Conservation (phyloP, 2,888 invertebrate genomes). For the Nudaria mundana region DNA sequence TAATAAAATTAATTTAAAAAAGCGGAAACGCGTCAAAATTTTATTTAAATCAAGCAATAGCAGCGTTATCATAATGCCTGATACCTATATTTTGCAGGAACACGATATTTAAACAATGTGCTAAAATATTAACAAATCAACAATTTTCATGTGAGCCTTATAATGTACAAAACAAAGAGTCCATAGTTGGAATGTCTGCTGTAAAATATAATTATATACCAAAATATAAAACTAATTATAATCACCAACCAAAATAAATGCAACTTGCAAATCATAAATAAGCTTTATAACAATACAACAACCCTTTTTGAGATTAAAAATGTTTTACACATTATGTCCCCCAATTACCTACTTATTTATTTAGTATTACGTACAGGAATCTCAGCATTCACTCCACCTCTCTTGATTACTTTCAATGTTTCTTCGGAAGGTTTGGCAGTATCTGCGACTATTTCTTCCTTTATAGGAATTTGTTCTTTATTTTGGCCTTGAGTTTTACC, state of each 20-base stretch:
- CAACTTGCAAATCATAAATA: constrained; percentile 17
- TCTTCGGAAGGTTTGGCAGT: constrained; percentile 75
- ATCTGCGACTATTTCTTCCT: constrained; percentile 78
- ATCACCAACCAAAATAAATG: constrained; percentile 20
- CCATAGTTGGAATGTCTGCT: constrained; percentile 21
- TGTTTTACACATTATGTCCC: no score
- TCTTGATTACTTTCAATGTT: constrained; percentile 82
- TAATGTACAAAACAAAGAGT: neutral
- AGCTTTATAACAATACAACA: constrained; percentile 18
- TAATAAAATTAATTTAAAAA: no score
- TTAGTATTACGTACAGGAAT: constrained; percentile 61
- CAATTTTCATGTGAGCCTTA: no score
- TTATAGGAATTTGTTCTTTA: constrained; percentile 67
- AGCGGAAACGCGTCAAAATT: no score
- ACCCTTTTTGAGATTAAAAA: constrained; percentile 23
- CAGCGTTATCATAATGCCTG: no score
- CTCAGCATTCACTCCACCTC: constrained; percentile 71
- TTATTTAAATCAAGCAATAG: no score
- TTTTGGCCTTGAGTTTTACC: constrained; percentile 25
- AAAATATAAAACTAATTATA: constrained; percentile 10
- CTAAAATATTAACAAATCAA: no score
- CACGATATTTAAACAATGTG: no score
- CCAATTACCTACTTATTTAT: no score
- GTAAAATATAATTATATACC: constrained; percentile 1
- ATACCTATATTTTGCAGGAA: no score